Evolutionary conservation across 2,888 invertebrate genomes (phyloP), one percentile per base, ranked within the genome.

Genomic region (Drosophila yooni): DNA sequence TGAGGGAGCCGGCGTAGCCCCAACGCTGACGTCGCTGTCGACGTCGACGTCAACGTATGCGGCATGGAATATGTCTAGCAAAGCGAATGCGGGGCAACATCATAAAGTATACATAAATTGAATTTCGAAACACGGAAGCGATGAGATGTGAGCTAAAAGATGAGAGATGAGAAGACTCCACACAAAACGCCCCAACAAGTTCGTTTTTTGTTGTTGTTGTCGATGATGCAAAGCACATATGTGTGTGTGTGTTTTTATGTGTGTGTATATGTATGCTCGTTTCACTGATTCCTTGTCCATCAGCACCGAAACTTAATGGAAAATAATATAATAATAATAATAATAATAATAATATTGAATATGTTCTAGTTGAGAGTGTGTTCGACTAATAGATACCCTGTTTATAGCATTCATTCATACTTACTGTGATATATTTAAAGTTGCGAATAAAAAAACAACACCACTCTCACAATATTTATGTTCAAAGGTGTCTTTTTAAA

Each of bases 41-140:
- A 21, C 65, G 53, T 65, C 60, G 21, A 43, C 57, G 29, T 40
- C 67, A 34, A 38, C 63, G 69, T 69, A 53, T 76, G 77, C 64
- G 74, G 77, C 75, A 69, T 61, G 68, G 66, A 50, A 70, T 60
- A 59, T 66, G 70, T 79, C 69, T 73, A 69, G 64, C 75, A 63
- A 62, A 51, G 54, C 71, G 71, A 72, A 78, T 79, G 79, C 81
- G 79, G 73, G 67, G 50, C 81, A 78, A 66, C 74, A 71, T 48
- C 71, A 79, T 83, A 83, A 82, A 85, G 83, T 85, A 86, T 82
- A 87, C 84, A 87, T 84, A 88, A 87, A 88, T 88, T 88, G 84
- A 88, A 88, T 88, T 88, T 88, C 82, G 82, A 81, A 88, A 87
- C 84, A 88, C 88, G 87, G 88, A 88, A 88, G 86, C 82, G 75